phyloP scores from a whole-genome alignment of 2,113 vertebrate genomes.

The Muntiacus reevesi region DNA sequence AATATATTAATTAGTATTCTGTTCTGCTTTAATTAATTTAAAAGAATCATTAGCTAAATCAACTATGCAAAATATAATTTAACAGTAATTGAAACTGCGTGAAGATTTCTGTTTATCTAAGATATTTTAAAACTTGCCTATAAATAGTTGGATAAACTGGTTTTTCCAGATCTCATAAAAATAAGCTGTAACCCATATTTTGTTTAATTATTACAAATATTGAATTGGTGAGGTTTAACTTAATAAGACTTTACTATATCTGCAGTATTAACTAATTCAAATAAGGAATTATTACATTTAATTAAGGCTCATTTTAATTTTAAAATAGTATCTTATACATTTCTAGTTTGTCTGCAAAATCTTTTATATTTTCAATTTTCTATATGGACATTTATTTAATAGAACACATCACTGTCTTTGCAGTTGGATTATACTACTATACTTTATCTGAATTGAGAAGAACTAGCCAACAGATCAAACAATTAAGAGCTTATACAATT shows the following conservation, averaged over 20 bases:
- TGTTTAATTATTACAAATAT: conserved; percentile 21
- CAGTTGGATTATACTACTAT: background rate
- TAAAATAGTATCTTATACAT: background rate
- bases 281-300: background rate
- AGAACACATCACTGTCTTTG: background rate
- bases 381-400: background rate
- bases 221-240: conserved; percentile 15
- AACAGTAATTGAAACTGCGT: background rate
- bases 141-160: background rate
- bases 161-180: conserved; percentile 33
- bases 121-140: conserved; percentile 28
- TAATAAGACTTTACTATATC: background rate
- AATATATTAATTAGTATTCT: background rate
- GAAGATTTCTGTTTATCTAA: conserved; percentile 13
- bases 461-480: background rate
- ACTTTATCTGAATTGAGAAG: background rate
- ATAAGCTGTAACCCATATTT: background rate
- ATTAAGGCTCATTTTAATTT: conserved; percentile 10
- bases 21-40: conserved; percentile 25
- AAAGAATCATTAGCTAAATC: conserved; percentile 31
- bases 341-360: background rate
- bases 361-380: conserved; percentile 10
- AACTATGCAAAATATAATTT: conserved; percentile 42
- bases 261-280: background rate
- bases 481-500: background rate